Percentiles rank a stretch among this genome's conserved stretches.
These are phyloP conservation scores for Xenopus laevis DNA, from an alignment of 2,113 vertebrate species.

Conservation along the genomic window DNA sequence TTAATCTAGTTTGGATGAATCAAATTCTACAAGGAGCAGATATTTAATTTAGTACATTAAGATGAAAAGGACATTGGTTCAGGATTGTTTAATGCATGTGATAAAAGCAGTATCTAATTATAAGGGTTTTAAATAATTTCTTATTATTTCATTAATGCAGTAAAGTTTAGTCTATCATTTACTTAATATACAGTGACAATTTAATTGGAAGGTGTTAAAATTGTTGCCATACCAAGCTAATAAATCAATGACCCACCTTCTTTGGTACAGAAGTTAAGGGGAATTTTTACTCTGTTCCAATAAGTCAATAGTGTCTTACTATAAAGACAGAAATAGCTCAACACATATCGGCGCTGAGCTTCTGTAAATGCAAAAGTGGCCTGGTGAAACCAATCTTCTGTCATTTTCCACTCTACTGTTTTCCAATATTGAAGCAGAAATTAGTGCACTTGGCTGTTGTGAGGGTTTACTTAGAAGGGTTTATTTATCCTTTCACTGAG, in stretches of 20 bases:
- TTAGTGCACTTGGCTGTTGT: constrained; percentile 58
- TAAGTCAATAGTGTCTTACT: no score
- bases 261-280: no score
- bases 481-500: constrained; percentile 50
- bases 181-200: no score
- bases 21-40: constrained; percentile 73
- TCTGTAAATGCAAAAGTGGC: constrained; percentile 53
- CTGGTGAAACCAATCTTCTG: constrained; percentile 62
- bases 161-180: constrained; percentile 43
- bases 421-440: constrained; percentile 57
- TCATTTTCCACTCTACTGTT: constrained; percentile 72
- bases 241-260: no score
- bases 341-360: not conserved
- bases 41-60: constrained; percentile 78
- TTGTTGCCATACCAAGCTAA: no score
- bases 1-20: constrained; percentile 77
- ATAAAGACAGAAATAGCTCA: no score
- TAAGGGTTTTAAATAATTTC: constrained; percentile 56
- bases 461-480: constrained; percentile 48
- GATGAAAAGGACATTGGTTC: constrained; percentile 74
- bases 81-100: constrained; percentile 68
- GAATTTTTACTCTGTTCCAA: no score
- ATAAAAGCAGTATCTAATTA: constrained; percentile 70
- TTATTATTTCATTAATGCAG: constrained; percentile 64
- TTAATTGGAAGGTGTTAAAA: no score